These are phyloP conservation scores for Aphelocoma coerulescens DNA, from an alignment of 2,113 vertebrate species.

Conservation along the genomic window DNA sequence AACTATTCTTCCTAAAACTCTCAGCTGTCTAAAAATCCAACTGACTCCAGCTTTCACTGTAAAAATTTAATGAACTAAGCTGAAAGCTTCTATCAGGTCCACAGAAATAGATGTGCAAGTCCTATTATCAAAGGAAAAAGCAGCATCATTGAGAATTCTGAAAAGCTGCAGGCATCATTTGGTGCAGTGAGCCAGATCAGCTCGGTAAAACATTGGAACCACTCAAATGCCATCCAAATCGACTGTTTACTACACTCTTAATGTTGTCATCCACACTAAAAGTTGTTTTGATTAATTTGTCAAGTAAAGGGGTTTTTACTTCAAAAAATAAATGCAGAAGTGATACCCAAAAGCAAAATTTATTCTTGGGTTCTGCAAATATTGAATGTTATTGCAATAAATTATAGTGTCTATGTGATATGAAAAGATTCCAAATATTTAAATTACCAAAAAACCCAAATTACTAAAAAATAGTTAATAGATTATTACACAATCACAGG, in stretches of 20 bases:
- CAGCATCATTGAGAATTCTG: conserved; percentile 23
- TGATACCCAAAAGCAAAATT: not conserved
- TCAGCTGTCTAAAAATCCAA: conserved; percentile 23
- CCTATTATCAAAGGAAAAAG: conserved; percentile 46
- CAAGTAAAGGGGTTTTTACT: not conserved
- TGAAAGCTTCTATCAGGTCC: conserved; percentile 49
- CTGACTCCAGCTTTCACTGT: conserved; percentile 14
- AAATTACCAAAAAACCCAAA: not conserved
- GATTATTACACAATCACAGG: not conserved
- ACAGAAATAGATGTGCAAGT: conserved; percentile 31
- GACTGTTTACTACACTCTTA: not conserved
- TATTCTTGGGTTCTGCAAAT: not conserved
- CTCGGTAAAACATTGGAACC: not conserved
- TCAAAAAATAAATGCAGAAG: not conserved
- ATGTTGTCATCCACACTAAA: not conserved
- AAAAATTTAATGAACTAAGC: conserved; percentile 62
- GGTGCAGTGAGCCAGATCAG: not conserved
- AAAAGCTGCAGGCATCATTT: not conserved
- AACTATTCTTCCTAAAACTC: conserved; percentile 25
- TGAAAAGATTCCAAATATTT: not conserved
- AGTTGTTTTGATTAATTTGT: not conserved
- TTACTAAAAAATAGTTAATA: not conserved
- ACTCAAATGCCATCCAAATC: not conserved
- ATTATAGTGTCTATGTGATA: not conserved
- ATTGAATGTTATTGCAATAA: not conserved